phyloP scores from a whole-genome alignment of 2,113 vertebrate genomes.

The Mobula hypostoma region DNA sequence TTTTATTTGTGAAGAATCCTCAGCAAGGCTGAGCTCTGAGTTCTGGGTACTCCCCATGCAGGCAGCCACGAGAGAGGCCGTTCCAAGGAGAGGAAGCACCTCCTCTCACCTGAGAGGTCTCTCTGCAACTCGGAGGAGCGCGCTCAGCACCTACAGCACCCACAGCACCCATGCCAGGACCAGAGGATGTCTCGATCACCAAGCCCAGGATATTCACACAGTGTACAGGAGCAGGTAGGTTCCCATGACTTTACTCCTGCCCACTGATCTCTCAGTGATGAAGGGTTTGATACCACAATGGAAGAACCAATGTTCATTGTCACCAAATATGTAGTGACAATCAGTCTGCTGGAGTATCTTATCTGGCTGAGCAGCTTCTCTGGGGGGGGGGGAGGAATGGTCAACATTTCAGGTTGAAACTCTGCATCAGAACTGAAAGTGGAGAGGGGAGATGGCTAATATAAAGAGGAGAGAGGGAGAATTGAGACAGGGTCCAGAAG shows the following conservation, averaged over 20 bases:
- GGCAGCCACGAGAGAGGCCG: slow-evolving; percentile 67
- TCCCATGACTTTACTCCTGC: neutral
- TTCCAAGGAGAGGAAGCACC: slow-evolving; percentile 89
- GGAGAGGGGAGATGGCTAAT: no score
- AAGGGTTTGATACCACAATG: neutral
- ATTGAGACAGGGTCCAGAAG: no score
- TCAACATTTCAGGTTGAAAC: no score
- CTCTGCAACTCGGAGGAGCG: slow-evolving; percentile 92
- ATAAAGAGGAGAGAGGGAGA: no score
- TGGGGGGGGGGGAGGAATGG: no score
- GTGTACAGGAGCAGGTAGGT: slow-evolving; percentile 67
- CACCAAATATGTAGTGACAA: neutral
- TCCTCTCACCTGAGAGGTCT: slow-evolving; percentile 87
- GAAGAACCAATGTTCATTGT: neutral
- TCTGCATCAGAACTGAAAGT: no score
- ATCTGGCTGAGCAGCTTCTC: no score
- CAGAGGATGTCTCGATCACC: slow-evolving; percentile 72
- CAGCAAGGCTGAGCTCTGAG: slow-evolving; percentile 69
- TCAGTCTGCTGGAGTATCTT: no score
- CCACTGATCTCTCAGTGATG: neutral
- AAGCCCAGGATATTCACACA: slow-evolving; percentile 67
- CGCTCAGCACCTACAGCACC: slow-evolving; percentile 64
- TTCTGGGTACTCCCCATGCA: slow-evolving; percentile 57
- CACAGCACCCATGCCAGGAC: slow-evolving; percentile 70
- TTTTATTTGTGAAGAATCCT: neutral